These are phyloP conservation scores for Zapus hudsonius DNA, from an alignment of 2,113 vertebrate species.

Conservation along the genomic window DNA sequence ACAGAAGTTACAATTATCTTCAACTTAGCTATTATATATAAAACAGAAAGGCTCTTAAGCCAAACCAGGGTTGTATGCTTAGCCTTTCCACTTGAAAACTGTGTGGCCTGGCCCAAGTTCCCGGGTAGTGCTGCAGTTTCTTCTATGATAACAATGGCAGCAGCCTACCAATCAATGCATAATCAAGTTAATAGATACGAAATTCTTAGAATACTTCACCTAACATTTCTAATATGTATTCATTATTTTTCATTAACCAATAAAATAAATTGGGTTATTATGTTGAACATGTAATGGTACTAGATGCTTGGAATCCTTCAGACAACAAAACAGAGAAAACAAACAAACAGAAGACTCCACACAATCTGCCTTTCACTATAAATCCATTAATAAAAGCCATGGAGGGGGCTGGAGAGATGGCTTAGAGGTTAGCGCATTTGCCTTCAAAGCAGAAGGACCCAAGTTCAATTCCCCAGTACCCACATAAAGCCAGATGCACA, in stretches of 20 bases:
- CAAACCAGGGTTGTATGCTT: not conserved
- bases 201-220: not conserved
- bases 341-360: not conserved
- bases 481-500: too few species aligned
- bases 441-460: too few species aligned
- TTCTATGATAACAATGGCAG: not conserved
- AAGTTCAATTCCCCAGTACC: too few species aligned
- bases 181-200: not conserved
- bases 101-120: not conserved
- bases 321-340: conserved; percentile 1
- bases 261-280: not conserved
- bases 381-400: not conserved
- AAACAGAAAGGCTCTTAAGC: not conserved
- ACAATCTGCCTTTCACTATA: not conserved
- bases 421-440: too few species aligned
- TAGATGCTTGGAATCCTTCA: not conserved
- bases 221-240: not conserved
- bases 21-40: not conserved
- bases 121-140: not conserved
- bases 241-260: conserved; percentile 6
- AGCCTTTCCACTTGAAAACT: not conserved
- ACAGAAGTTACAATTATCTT: conserved; percentile 25
- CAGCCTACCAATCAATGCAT: not conserved
- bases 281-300: not conserved
- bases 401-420: too few species aligned